These are phyloP conservation scores for Cryptomyrus ogoouensis DNA, from an alignment of 2,113 vertebrate species.

Conservation along the genomic window DNA sequence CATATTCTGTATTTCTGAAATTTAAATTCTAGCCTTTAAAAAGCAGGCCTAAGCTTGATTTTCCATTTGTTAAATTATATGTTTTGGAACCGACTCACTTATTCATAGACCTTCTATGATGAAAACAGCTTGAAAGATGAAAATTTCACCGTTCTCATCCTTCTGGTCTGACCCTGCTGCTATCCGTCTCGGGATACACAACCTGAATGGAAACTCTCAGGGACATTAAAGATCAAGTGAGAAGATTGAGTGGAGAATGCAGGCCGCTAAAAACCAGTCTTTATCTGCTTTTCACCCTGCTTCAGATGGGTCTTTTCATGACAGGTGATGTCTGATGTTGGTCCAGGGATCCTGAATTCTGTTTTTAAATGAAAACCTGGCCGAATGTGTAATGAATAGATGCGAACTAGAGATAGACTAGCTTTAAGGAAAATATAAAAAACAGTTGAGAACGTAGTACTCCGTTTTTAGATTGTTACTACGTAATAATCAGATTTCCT, in stretches of 20 bases:
- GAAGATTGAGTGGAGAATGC: conserved; percentile 17
- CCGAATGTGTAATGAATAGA: conserved; percentile 12
- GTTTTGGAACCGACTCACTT: conserved; percentile 63
- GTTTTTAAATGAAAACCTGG: conserved; percentile 7
- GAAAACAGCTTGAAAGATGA: conserved; percentile 11
- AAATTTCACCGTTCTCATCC: conserved; percentile 7
- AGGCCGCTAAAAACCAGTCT: conserved; percentile 11
- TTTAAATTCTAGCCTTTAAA: conserved; percentile 58
- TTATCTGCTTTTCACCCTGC: conserved; percentile 9
- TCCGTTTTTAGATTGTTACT: background rate
- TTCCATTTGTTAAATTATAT: conserved; percentile 74
- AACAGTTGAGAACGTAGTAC: background rate
- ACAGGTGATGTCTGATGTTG: conserved; percentile 22
- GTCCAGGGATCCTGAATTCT: conserved; percentile 9
- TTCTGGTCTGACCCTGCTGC: background rate
- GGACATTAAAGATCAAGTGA: conserved; percentile 16
- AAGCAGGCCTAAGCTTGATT: conserved; percentile 70
- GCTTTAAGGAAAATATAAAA: background rate
- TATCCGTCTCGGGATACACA: background rate
- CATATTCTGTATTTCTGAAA: background rate
- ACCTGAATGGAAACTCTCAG: background rate
- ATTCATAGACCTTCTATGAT: conserved; percentile 57
- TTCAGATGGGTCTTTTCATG: conserved; percentile 16
- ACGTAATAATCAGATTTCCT: background rate
- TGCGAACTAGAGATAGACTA: conserved; percentile 6